A percentile compares a stretch with the other conserved stretches of the same genome.
Conservation (phyloP, 2,797 vertebrate genomes). For the Cyprinodon diabolis region DNA sequence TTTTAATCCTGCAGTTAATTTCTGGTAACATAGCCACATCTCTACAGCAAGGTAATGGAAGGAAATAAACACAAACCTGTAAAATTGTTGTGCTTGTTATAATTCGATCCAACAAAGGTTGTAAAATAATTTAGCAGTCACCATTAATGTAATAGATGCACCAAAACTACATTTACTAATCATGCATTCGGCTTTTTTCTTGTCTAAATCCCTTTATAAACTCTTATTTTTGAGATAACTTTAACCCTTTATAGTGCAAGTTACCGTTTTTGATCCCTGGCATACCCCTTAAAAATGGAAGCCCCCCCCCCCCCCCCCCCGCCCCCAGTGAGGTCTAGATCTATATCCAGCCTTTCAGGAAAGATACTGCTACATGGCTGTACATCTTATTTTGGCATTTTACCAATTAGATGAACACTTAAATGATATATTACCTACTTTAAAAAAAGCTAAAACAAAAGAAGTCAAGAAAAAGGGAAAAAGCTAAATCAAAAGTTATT, state of each 20-base stretch:
- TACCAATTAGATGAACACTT: too few species aligned
- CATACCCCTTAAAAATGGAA: too few species aligned
- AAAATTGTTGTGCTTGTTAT: neutral
- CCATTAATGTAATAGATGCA: neutral
- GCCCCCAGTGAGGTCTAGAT: too few species aligned
- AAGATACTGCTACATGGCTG: too few species aligned
- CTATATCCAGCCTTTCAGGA: too few species aligned
- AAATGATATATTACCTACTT: too few species aligned
- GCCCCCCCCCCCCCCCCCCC: too few species aligned
- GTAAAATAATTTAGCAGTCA: neutral
- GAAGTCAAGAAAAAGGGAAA: too few species aligned
- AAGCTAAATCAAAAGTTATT: too few species aligned
- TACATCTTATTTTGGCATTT: too few species aligned
- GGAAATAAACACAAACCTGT: neutral
- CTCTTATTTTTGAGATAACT: conserved; percentile 51
- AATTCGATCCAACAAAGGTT: neutral
- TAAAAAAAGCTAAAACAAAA: too few species aligned
- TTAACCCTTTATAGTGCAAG: conserved; percentile 10
- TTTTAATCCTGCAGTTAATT: neutral
- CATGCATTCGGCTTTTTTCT: conserved; percentile 40
- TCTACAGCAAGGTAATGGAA: neutral
- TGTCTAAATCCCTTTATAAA: conserved; percentile 75
- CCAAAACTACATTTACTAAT: conserved; percentile 1
- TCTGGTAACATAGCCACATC: neutral
- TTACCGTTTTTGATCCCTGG: too few species aligned